Conservation (phyloP, 2,888 invertebrate species). For the Doris montereyensis region DNA sequence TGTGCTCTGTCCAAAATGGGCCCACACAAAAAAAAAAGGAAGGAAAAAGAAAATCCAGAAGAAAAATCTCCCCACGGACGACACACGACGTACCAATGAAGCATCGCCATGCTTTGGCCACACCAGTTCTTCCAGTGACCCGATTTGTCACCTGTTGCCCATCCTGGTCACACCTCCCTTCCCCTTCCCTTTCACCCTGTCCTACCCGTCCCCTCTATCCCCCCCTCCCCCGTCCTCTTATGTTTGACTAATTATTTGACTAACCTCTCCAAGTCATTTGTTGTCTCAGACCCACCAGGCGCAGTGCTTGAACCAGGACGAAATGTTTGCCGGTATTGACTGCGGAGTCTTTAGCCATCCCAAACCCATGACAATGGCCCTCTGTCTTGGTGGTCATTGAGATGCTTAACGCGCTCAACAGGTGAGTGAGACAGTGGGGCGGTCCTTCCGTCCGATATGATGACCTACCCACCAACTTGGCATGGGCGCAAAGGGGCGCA, state of each 20-base stretch:
- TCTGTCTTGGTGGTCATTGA: slow-evolving; percentile 99
- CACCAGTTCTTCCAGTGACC: no score
- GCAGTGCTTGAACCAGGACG: slow-evolving; percentile 72
- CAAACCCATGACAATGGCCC: slow-evolving; percentile 99
- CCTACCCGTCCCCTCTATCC: not conserved
- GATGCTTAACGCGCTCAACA: slow-evolving; percentile 99
- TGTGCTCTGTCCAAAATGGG: no score
- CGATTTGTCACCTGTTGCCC: no score
- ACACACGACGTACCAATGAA: no score
- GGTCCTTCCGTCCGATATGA: not conserved
- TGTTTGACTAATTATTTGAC: not conserved
- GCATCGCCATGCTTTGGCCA: no score
- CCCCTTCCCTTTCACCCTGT: not conserved
- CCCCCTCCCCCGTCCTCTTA: not conserved
- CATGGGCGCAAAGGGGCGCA: slow-evolving; percentile 12
- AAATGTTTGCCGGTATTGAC: slow-evolving; percentile 91
- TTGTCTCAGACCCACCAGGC: slow-evolving; percentile 70
- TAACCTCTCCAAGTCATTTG: not conserved
- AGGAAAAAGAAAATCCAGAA: no score
- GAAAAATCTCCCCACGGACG: no score
- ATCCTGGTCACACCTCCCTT: no score
- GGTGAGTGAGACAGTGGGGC: slow-evolving; percentile 76
- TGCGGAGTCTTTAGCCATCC: slow-evolving; percentile 98
- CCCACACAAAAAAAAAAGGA: no score
- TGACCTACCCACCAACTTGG: not conserved